Conservation (phyloP, 2,797 vertebrate species). For the Crax fasciolata region DNA sequence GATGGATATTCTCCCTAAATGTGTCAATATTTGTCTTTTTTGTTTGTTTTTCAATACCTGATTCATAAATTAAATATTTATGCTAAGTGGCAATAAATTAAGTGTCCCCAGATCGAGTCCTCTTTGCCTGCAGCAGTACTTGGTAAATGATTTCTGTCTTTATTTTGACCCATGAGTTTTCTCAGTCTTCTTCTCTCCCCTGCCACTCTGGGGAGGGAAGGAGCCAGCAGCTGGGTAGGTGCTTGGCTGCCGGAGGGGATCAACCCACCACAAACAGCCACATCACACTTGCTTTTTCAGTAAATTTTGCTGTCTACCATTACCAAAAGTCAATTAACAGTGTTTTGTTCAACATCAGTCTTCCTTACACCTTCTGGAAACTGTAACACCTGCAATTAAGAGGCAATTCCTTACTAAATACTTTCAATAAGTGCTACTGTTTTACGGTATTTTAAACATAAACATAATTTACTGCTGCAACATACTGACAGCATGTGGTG, state of each 20-base stretch:
- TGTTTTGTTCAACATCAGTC: not conserved
- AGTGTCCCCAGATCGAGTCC: not conserved
- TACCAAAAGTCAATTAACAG: not conserved
- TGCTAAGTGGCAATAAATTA: not conserved
- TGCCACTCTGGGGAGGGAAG: not conserved
- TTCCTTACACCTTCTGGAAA: not conserved
- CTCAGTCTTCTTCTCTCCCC: not conserved
- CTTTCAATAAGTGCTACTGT: not conserved
- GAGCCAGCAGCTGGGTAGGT: not conserved
- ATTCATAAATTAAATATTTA: not conserved
- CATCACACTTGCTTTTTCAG: not conserved
- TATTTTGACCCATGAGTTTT: not conserved
- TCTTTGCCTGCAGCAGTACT: not conserved
- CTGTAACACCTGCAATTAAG: not conserved
- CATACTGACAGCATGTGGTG: not conserved
- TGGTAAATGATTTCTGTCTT: not conserved
- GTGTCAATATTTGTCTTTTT: not conserved
- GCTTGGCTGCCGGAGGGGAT: not conserved
- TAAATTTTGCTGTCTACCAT: not conserved
- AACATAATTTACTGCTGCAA: not conserved
- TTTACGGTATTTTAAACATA: not conserved
- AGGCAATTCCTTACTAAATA: not conserved
- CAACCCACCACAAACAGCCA: not conserved
- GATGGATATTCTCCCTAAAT: accelerated
- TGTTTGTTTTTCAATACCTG: not conserved